These are phyloP conservation scores for Entelurus aequoreus DNA, from an alignment of 2,113 vertebrate genomes.

Conservation along the genomic window DNA sequence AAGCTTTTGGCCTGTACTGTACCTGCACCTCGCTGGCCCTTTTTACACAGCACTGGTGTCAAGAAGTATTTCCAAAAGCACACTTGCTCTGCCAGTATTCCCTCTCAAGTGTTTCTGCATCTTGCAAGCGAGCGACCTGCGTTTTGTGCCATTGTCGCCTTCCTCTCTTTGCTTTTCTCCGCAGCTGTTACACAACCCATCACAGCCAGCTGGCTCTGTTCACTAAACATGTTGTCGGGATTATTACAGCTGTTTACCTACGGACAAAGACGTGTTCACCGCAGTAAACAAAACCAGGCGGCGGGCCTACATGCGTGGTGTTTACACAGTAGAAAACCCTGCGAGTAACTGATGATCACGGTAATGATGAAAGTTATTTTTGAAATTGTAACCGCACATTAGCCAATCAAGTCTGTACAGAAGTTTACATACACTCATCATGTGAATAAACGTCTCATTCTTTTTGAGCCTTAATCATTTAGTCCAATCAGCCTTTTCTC, in stretches of 20 bases:
- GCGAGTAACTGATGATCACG: too few relatives aligned
- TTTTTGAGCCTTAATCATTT: neutral
- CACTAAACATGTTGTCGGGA: neutral
- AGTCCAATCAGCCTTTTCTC: too few relatives aligned
- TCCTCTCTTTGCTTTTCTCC: slow-evolving; percentile 3
- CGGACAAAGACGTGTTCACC: neutral
- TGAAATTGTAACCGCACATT: neutral
- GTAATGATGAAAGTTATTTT: too few relatives aligned
- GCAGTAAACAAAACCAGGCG: too few relatives aligned
- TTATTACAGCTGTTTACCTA: slow-evolving; percentile 1
- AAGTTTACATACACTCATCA: neutral
- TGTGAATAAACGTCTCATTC: neutral
- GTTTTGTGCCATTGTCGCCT: slow-evolving; percentile 20
- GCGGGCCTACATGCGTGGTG: too few relatives aligned
- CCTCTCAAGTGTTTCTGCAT: slow-evolving; percentile 23
- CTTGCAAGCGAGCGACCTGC: slow-evolving; percentile 9
- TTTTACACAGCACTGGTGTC: slow-evolving; percentile 12
- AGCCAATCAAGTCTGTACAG: neutral
- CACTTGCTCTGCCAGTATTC: slow-evolving; percentile 25
- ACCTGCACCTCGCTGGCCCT: neutral
- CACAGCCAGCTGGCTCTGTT: neutral
- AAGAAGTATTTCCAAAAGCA: slow-evolving; percentile 18
- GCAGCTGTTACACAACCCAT: neutral
- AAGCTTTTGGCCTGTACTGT: too few relatives aligned
- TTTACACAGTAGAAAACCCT: too few relatives aligned